Conservation (phyloP, 2,797 vertebrate genomes). For the Typhlichthys subterraneus region DNA sequence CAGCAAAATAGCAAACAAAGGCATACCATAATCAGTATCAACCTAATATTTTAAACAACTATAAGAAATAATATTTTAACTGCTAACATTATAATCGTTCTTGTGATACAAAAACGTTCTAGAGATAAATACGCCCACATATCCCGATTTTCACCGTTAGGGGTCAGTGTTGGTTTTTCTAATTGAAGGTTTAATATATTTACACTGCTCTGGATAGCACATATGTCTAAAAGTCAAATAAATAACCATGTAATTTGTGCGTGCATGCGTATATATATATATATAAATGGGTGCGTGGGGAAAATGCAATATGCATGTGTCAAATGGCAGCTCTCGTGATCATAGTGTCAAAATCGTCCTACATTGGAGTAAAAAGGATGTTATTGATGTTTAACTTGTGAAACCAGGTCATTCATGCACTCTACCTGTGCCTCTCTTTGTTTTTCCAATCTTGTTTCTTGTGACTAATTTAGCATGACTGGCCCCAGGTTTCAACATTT, state of each 20-base stretch:
- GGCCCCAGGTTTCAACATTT: background rate
- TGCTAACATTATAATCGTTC: too few relatives aligned
- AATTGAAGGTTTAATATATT: background rate
- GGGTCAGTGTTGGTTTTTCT: conserved; percentile 5
- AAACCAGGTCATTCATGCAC: too few relatives aligned
- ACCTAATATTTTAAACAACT: background rate
- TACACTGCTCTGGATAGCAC: too few relatives aligned
- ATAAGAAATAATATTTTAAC: too few relatives aligned
- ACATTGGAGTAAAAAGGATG: too few relatives aligned
- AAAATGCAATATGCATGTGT: background rate
- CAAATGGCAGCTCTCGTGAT: too few relatives aligned
- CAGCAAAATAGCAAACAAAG: too few relatives aligned
- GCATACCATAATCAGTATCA: background rate
- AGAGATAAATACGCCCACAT: too few relatives aligned
- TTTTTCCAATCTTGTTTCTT: background rate
- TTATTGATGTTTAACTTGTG: too few relatives aligned
- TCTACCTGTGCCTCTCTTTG: background rate
- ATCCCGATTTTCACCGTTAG: conserved; percentile 1
- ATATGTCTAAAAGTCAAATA: too few relatives aligned
- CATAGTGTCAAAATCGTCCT: too few relatives aligned
- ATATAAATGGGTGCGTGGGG: background rate
- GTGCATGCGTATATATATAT: background rate
- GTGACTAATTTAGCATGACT: background rate
- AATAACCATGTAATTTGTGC: background rate
- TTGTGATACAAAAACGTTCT: background rate